Evolutionary conservation across 2,888 invertebrate species (phyloP).

Genomic region (Synanthedon tipuliformis): DNA sequence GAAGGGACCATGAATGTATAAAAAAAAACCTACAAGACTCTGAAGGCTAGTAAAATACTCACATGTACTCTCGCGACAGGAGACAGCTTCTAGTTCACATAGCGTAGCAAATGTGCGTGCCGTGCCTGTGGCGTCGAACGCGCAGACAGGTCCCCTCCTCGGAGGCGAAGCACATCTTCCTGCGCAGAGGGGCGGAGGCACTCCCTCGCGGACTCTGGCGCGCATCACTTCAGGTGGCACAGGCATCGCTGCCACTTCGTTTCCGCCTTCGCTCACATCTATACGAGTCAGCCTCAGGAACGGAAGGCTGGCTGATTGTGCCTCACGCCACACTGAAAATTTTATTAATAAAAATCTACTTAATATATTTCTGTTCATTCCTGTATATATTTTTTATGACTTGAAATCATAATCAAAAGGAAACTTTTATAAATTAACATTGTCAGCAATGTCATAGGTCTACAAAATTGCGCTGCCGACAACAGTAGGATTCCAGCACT

Average conservation of each 20-base stretch:
- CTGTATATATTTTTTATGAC: too few relatives aligned
- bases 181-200: constrained; percentile 55
- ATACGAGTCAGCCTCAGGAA: constrained; percentile 33
- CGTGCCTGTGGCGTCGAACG: constrained; percentile 68
- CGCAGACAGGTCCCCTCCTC: constrained; percentile 67
- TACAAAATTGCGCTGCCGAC: too few relatives aligned
- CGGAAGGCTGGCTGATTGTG: constrained; percentile 40
- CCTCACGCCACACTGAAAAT: constrained; percentile 41
- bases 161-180: constrained; percentile 47
- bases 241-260: constrained; percentile 14
- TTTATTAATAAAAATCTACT: too few relatives aligned
- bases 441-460: too few relatives aligned
- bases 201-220: constrained; percentile 45
- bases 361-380: too few relatives aligned
- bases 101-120: constrained; percentile 69
- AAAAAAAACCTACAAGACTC: too few relatives aligned
- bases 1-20: too few relatives aligned
- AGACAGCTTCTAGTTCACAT: constrained; percentile 68
- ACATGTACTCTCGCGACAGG: constrained; percentile 71
- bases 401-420: too few relatives aligned
- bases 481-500: too few relatives aligned
- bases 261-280: constrained; percentile 22
- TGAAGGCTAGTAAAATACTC: constrained; percentile 23
- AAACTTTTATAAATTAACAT: too few relatives aligned
- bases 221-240: constrained; percentile 28